A percentile compares a stretch with the other conserved stretches of the same genome.
Evolutionary conservation across 1,140 invertebrate genomes (phyloP).

Genomic region (Microplitis demolitor): DNA sequence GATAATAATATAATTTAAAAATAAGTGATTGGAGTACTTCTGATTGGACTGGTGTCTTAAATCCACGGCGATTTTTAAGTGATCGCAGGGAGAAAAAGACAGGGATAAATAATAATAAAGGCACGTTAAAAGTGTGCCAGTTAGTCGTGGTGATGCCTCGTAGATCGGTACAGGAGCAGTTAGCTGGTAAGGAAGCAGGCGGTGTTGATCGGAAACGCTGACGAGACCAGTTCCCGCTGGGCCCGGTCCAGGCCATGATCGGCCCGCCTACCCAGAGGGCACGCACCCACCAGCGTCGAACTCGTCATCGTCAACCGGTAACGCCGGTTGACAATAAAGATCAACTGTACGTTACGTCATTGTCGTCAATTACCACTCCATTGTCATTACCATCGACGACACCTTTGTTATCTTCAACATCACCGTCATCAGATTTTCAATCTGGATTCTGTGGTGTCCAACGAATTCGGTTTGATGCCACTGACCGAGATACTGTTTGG

Average conservation of each 20-base stretch:
- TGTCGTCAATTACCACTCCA: conserved; percentile 3
- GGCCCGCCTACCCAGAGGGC: conserved; percentile 31
- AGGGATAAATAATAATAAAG: background rate
- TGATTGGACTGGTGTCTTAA: background rate
- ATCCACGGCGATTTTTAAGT: background rate
- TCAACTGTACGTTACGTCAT: background rate
- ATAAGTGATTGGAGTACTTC: background rate
- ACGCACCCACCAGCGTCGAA: conserved; percentile 26
- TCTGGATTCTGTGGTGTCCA: background rate
- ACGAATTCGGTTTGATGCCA: background rate
- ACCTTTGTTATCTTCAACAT: background rate
- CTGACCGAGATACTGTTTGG: background rate
- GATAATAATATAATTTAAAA: too few relatives aligned
- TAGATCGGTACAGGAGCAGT: conserved; percentile 18
- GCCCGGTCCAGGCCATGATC: conserved; percentile 35
- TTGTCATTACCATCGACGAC: conserved; percentile 2
- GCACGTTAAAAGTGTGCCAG: background rate
- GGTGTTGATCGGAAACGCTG: conserved; percentile 31
- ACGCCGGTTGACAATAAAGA: background rate
- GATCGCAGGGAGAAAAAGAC: background rate
- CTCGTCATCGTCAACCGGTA: conserved; percentile 6
- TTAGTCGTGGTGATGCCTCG: conserved; percentile 25
- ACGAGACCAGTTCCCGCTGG: conserved; percentile 35
- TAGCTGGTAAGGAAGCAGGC: conserved; percentile 23
- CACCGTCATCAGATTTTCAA: background rate